A percentile compares a stretch with the other conserved stretches of the same genome.
Conservation (phyloP, 1,140 invertebrate species). For the Diuraphis noxia region DNA sequence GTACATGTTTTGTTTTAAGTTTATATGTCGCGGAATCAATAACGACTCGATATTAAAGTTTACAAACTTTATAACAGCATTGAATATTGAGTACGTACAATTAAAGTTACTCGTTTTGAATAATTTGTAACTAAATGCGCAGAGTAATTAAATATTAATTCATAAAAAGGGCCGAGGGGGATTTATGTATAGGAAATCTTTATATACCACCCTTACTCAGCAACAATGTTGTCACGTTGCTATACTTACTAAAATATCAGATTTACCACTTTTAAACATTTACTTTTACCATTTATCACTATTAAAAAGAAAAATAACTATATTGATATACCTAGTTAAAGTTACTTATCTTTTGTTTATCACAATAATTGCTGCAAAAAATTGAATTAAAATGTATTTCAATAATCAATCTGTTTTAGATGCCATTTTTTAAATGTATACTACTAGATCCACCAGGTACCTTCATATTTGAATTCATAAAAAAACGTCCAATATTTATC, state of each 20-base stretch:
- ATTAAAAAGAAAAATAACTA: too few species aligned
- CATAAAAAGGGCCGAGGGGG: background rate
- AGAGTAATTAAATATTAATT: constrained; percentile 37
- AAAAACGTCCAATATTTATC: too few species aligned
- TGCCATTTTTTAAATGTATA: background rate
- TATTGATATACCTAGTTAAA: too few species aligned
- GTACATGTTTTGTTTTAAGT: background rate
- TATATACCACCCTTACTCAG: too few species aligned
- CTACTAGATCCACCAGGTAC: too few species aligned
- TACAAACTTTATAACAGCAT: background rate
- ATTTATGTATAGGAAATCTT: background rate
- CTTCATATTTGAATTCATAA: too few species aligned
- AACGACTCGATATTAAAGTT: background rate
- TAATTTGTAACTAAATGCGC: constrained; percentile 1
- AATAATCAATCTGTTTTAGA: background rate
- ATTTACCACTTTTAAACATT: background rate
- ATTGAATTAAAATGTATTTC: background rate
- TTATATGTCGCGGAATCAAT: background rate
- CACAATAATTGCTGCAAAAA: background rate
- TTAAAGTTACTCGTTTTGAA: constrained; percentile 33
- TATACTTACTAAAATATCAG: too few species aligned
- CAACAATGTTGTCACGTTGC: background rate
- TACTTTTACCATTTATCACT: too few species aligned
- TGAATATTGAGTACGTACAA: background rate
- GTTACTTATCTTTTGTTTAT: background rate